phyloP scores from a whole-genome alignment of 2,113 vertebrate species.

The Otis tarda region DNA sequence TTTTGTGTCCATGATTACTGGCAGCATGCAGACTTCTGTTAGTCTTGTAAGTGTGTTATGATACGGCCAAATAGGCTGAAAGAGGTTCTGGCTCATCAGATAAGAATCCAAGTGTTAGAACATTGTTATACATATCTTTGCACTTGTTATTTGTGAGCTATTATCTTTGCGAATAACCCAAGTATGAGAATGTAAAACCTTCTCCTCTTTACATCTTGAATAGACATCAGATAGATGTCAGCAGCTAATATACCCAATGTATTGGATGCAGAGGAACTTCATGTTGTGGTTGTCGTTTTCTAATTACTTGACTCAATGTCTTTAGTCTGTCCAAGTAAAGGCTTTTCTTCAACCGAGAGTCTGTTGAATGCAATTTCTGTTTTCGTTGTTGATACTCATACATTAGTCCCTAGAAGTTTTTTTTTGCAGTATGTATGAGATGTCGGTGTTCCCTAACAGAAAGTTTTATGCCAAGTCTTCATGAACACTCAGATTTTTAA shows the following conservation, averaged over 20 bases:
- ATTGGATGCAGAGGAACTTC: background rate
- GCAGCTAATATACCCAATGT: background rate
- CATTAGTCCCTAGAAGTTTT: background rate
- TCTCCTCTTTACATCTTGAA: background rate
- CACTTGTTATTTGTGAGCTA: background rate
- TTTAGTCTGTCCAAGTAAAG: background rate
- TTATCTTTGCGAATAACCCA: background rate
- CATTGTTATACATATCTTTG: background rate
- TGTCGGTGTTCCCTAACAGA: background rate
- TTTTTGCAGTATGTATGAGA: background rate
- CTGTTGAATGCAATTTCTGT: background rate
- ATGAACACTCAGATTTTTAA: conserved; percentile 8
- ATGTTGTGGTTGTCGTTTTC: background rate
- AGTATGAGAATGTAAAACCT: background rate
- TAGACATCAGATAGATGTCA: background rate
- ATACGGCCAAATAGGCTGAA: background rate
- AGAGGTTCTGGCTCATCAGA: background rate
- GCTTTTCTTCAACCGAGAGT: background rate
- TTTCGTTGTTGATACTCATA: background rate
- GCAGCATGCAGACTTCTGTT: background rate
- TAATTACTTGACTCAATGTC: background rate
- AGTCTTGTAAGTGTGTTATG: background rate
- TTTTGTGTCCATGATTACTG: background rate
- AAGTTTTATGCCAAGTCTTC: conserved; percentile 8
- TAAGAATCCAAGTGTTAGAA: background rate